Evolutionary conservation across 2,113 vertebrate species (phyloP).

Genomic region (Cyanistes caeruleus): DNA sequence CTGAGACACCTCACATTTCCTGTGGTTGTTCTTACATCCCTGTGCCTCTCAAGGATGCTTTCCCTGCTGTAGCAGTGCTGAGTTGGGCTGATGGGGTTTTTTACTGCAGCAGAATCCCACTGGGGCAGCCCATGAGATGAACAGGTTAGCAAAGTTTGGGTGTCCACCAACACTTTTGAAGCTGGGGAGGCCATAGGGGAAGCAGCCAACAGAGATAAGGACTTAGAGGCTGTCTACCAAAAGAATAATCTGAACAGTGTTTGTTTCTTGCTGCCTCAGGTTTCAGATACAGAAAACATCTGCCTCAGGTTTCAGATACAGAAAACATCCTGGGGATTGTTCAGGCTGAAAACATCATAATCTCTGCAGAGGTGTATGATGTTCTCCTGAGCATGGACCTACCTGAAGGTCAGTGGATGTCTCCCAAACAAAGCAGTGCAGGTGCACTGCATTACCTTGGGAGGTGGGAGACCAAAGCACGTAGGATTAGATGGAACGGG

Average conservation of each 20-base stretch:
- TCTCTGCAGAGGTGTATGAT: slow-evolving; percentile 87
- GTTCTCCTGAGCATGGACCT: slow-evolving; percentile 82
- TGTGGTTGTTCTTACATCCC: background rate
- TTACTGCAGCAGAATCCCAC: background rate
- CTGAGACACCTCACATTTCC: background rate
- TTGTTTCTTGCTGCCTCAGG: slow-evolving; percentile 68
- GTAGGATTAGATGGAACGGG: too few species aligned
- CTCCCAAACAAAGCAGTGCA: background rate
- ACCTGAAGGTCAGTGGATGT: slow-evolving; percentile 79
- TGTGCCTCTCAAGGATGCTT: background rate
- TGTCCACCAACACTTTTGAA: background rate
- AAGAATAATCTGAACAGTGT: background rate
- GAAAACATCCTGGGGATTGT: slow-evolving; percentile 85
- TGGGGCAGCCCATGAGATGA: background rate
- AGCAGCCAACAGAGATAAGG: background rate
- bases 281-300: slow-evolving; percentile 85
- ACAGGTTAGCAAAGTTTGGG: background rate
- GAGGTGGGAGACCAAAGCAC: background rate
- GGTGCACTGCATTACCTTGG: background rate
- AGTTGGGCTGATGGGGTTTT: background rate
- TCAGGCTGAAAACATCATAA: slow-evolving; percentile 83
- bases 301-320: slow-evolving; percentile 83
- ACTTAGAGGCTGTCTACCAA: background rate
- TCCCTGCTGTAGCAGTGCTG: too few species aligned
- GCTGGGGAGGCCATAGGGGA: background rate